Percentiles rank a stretch among this genome's conserved stretches.
phyloP scores from a whole-genome alignment of 2,797 vertebrate species.

The Triplophysa bombifrons region DNA sequence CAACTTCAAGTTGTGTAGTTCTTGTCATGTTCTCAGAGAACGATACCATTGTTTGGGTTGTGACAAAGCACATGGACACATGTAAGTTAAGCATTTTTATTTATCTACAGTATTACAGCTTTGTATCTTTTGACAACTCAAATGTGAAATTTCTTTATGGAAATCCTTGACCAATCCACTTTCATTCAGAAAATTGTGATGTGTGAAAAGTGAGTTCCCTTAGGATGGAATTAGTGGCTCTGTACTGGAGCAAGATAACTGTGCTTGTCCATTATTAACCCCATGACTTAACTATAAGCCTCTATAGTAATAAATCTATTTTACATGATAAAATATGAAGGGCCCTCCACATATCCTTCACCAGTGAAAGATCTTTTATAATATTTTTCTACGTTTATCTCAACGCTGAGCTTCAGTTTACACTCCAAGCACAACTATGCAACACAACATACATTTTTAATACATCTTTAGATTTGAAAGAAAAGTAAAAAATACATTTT shows the following conservation, averaged over 20 bases:
- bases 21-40: conserved; percentile 60
- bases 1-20: conserved; percentile 66
- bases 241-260: no score
- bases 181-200: conserved; percentile 2
- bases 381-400: no score
- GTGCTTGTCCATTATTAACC: no score
- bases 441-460: no score
- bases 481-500: no score
- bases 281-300: neutral
- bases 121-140: neutral
- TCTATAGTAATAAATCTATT: neutral
- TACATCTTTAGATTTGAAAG: no score
- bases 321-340: no score
- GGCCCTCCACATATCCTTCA: no score
- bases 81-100: neutral
- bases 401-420: no score
- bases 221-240: conserved; percentile 21
- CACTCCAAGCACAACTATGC: no score
- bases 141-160: neutral
- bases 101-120: neutral
- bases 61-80: neutral
- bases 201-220: conserved; percentile 50
- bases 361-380: no score
- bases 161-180: neutral
- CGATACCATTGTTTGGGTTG: conserved; percentile 11